Base-by-base conservation (phyloP, 2,113 vertebrate genomes). In the Xiphophorus couchianus region DNA sequence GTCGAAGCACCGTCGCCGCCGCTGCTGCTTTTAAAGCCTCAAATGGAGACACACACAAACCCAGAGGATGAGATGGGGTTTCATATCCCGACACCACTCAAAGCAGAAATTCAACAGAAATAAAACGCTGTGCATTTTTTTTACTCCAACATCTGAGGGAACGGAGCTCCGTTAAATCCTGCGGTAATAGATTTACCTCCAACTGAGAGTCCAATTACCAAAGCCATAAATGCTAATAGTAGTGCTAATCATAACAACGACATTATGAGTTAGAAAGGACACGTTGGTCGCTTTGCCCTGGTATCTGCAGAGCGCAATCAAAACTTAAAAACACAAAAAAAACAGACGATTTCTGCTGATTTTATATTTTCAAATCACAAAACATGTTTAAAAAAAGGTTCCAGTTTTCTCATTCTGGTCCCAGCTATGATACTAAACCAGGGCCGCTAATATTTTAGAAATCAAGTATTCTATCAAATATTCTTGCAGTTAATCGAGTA, bases 191-290 rank as follows among this genome's bases (percentile, higher is more conserved):
- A 73, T 90, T 89, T 72, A 84, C 76, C 83, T 77, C 90, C 83
- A 28, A 78, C 91, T 77, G 86, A 74, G 87, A 88, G 78, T 88
- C 85, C 80, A 90, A 93, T 93, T 91, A 88, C 85, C n/a, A 79
- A 70, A 70, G 76, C 84, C 60, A 82, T 88, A 91, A 90, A 82
- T 81, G 78, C 73, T 91, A 86, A 91, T 86, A 76, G 76, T 68
- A 60, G 84, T 37, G 81, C 85, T 86, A 85, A 86, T 90, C 87
- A 88, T 84, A 81, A 86, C 80, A 78, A 77, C 73, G 61, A 72
- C 77, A 66, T 74, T 67, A 11, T n/a, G 79, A 44, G 77, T 84
- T 81, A 68, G 80, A 76, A 76, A 61, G 37, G 84, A 82, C 76
- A 76, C 14, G 51, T 64, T 30, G 75, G 66, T 72, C 64, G 70